Conservation (phyloP, 2,888 invertebrate genomes). For the Octonoba sinensis region DNA sequence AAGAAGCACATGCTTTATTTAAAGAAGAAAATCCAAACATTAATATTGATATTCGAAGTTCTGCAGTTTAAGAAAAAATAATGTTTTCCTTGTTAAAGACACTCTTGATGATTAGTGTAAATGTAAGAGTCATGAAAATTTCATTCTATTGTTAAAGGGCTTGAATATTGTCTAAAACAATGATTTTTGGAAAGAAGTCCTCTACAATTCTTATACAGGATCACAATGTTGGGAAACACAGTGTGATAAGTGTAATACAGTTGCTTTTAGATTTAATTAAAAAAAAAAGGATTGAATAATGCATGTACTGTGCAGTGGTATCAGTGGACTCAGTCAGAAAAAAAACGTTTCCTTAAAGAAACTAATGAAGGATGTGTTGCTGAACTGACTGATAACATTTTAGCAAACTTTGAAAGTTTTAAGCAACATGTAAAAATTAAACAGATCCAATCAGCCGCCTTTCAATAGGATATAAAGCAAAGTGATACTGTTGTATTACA, state of each 20-base stretch:
- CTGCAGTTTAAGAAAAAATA: background rate
- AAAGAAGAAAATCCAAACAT: conserved; percentile 1
- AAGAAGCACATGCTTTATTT: conserved; percentile 2
- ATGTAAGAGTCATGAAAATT: background rate
- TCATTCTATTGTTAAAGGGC: background rate
- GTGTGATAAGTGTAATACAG: background rate
- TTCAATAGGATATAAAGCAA: no score
- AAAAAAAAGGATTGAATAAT: background rate
- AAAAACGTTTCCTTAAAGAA: background rate
- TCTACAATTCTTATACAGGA: background rate
- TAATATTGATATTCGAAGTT: background rate
- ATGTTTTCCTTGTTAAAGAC: background rate
- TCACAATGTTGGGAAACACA: background rate
- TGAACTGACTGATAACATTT: no score
- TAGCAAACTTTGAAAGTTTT: no score
- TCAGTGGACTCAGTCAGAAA: background rate
- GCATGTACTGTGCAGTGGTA: background rate
- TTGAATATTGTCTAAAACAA: background rate
- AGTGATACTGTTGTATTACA: no score
- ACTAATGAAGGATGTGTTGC: no score
- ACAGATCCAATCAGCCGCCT: no score
- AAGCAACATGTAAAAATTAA: no score
- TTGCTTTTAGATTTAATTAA: background rate
- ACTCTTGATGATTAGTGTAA: background rate
- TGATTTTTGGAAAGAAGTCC: conserved; percentile 3